Base-by-base conservation (phyloP, 1,140 invertebrate species). In the Eubasilissa regina region DNA sequence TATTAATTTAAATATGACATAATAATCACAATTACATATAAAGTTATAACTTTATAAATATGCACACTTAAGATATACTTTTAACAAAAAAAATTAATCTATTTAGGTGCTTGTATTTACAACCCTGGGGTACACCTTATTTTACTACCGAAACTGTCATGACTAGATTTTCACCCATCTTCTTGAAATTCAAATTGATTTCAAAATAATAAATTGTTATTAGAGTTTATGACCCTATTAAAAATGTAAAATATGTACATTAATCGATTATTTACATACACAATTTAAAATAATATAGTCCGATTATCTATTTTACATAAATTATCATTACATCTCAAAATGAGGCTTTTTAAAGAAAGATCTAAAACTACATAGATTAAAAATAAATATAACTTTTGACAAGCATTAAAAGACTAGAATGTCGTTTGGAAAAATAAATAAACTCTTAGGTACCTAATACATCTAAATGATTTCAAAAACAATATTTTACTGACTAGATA, bases 111-210 rank as follows among this genome's bases (percentile, higher is more conserved):
- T 60, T 21, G 44, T 81, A 81, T 79, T 44, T 81, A 81, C 80
- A 81, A 21, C 48, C 68, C 19, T 47, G 47, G 21, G 25, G 66
- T 56, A 79, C 80, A 79, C 80, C 80, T 75, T 53, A 58, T 12
- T 58, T 75, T 48, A 11, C 21, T 79, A 73, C 45, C 25, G 79
- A 56, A 51, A 35, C 44, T 15, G 21, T 75, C 21, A 74, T 77
- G 80, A 81, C 80, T 81, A 81, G 80, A 81, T 64, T 81, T 81
- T 79, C 77, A 77, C 80, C 79, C 80, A 56, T 51, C 58, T 64
- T 64, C 25, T 45, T 43, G 19, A 64, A 64, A 25, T 64, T 21
- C 9, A 10, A 25, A 64, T 64, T 35, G 60, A 64, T 64, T 64
- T 13, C 60, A 64, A 10, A 12, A 35, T 15, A 12, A 3, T 35